A percentile compares a stretch with the other conserved stretches of the same genome.
phyloP scores from a whole-genome alignment of 2,888 invertebrate genomes.

The Aspidapion aeneum region DNA sequence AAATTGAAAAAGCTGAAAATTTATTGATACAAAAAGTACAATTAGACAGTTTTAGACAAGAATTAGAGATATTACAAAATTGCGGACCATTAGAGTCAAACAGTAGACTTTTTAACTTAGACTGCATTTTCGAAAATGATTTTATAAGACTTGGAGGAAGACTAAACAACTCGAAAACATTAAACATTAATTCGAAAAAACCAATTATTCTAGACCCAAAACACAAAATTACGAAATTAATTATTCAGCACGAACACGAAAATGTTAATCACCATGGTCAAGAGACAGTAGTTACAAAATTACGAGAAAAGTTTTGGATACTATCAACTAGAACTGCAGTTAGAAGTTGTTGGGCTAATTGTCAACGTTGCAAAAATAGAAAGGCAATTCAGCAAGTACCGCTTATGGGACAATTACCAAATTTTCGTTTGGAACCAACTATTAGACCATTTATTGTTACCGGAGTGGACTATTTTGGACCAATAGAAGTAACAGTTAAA shows the following conservation, averaged over 20 bases:
- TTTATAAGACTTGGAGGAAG: background rate
- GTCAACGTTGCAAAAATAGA: conserved; percentile 1
- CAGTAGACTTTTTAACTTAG: background rate
- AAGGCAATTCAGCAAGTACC: background rate
- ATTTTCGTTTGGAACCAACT: conserved; percentile 1
- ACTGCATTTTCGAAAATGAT: background rate
- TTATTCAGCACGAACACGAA: conserved; percentile 4
- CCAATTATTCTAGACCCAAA: background rate
- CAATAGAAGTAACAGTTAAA: background rate
- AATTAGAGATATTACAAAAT: background rate
- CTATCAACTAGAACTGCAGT: background rate
- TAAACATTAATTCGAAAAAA: background rate
- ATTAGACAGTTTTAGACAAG: background rate
- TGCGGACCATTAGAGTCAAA: background rate
- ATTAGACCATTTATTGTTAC: background rate
- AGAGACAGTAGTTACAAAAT: conserved; percentile 3
- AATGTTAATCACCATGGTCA: conserved; percentile 3
- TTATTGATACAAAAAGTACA: background rate
- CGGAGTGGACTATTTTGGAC: background rate
- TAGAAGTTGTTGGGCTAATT: conserved; percentile 1
- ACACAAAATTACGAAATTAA: conserved; percentile 4
- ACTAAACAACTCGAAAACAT: background rate
- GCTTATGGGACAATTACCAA: conserved; percentile 1
- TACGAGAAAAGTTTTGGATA: conserved; percentile 3
- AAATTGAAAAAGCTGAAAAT: background rate